Evolutionary conservation across 2,797 vertebrate genomes (phyloP).

Genomic region (Argyrosomus regius): DNA sequence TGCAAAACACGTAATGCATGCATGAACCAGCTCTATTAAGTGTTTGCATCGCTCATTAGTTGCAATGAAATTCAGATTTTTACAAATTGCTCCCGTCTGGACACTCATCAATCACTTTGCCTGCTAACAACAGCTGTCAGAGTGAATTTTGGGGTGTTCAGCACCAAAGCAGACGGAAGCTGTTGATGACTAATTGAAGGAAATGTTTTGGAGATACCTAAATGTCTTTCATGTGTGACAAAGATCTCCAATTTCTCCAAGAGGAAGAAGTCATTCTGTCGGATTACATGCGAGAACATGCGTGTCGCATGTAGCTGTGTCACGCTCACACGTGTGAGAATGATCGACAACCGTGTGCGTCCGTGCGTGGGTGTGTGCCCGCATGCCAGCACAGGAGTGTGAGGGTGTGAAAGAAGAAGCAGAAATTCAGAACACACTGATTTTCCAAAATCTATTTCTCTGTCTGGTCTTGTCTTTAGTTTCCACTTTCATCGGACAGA

Average conservation of each 20-base stretch:
- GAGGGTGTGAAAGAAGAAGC: constrained; percentile 47
- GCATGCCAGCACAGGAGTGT: constrained; percentile 49
- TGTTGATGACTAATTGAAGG: constrained; percentile 38
- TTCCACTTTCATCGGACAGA: constrained; percentile 5
- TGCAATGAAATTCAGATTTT: constrained; percentile 65
- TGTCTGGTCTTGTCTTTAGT: background rate
- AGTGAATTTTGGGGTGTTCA: constrained; percentile 35
- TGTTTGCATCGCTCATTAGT: constrained; percentile 71
- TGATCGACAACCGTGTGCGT: constrained; percentile 49
- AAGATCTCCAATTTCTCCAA: background rate
- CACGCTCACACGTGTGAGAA: constrained; percentile 50
- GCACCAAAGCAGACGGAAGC: constrained; percentile 37
- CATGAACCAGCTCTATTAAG: constrained; percentile 9
- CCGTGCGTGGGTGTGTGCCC: constrained; percentile 51
- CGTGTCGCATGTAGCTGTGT: constrained; percentile 51
- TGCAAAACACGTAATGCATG: constrained; percentile 38
- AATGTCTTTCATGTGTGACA: constrained; percentile 16
- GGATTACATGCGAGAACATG: constrained; percentile 43
- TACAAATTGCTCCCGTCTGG: constrained; percentile 56
- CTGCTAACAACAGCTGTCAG: constrained; percentile 64
- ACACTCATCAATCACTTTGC: constrained; percentile 60
- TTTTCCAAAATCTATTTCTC: background rate
- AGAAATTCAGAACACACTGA: constrained; percentile 11
- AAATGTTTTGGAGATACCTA: constrained; percentile 27
- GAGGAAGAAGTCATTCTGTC: constrained; percentile 9